Percentiles rank a stretch among this genome's conserved stretches.
phyloP scores from a whole-genome alignment of 2,113 vertebrate genomes.

The Muscicapa adusta region DNA sequence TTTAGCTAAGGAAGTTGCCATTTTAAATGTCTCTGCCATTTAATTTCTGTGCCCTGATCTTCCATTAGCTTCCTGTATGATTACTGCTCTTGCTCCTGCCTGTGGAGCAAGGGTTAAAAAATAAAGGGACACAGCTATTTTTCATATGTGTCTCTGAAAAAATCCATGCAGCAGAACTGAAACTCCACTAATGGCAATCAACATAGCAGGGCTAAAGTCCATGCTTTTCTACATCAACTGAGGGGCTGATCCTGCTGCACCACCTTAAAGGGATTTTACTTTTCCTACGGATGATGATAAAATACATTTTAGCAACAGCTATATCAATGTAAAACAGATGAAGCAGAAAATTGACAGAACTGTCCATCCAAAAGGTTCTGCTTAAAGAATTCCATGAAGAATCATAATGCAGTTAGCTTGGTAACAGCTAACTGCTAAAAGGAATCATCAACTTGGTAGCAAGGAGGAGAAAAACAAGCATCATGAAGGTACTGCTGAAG shows the following conservation, averaged over 20 bases:
- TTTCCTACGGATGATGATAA: neutral
- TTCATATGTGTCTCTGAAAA: neutral
- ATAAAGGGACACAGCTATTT: neutral
- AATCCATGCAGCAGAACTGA: neutral
- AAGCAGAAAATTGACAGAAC: neutral
- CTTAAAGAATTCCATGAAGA: neutral
- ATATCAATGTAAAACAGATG: neutral
- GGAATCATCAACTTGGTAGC: neutral
- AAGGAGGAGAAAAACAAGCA: neutral
- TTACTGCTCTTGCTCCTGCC: neutral
- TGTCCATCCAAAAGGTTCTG: neutral
- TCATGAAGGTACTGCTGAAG: neutral
- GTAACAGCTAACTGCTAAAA: constrained; percentile 6
- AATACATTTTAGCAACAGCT: neutral
- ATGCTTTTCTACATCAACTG: neutral
- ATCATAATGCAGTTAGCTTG: neutral
- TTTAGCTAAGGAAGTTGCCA: neutral
- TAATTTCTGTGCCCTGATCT: neutral
- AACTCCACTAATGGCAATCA: neutral
- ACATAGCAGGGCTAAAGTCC: neutral
- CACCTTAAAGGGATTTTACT: neutral
- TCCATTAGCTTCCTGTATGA: neutral
- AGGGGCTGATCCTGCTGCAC: neutral
- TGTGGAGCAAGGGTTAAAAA: neutral
- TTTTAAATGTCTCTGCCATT: neutral